These are phyloP conservation scores for Conops quadrifasciatus DNA, from an alignment of 2,888 invertebrate species.

Conservation along the genomic window DNA sequence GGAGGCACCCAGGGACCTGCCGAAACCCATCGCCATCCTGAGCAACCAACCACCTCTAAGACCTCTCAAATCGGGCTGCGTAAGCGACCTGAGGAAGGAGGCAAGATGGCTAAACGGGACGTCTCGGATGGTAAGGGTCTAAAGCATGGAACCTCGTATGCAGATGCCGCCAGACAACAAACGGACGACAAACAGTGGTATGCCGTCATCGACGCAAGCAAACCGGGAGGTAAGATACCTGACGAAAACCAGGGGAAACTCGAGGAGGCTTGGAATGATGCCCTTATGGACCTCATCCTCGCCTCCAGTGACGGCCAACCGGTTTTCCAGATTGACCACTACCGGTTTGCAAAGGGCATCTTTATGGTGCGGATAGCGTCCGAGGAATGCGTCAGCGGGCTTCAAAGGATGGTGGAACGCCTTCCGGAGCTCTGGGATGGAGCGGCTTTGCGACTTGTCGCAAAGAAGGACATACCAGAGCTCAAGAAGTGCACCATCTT, in stretches of 20 bases:
- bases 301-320: neutral
- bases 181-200: neutral
- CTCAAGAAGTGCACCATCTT: too few species aligned
- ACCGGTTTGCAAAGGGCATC: neutral
- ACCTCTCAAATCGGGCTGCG: neutral
- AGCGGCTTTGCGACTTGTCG: neutral
- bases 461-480: neutral
- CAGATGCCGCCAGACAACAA: neutral
- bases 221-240: conserved; percentile 3
- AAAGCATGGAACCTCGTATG: neutral
- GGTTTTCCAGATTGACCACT: neutral
- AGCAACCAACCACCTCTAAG: neutral
- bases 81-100: neutral
- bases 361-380: neutral
- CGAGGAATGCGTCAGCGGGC: neutral
- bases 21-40: neutral
- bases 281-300: neutral
- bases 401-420: neutral
- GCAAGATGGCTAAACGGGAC: conserved; percentile 7
- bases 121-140: neutral
- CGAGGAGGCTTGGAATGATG: neutral
- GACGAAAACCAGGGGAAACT: conserved; percentile 37
- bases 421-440: neutral
- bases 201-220: conserved; percentile 8
- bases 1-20: neutral